A percentile compares a stretch with the other conserved stretches of the same genome.
phyloP scores from a whole-genome alignment of 2,797 vertebrate species.

The Alauda arvensis region DNA sequence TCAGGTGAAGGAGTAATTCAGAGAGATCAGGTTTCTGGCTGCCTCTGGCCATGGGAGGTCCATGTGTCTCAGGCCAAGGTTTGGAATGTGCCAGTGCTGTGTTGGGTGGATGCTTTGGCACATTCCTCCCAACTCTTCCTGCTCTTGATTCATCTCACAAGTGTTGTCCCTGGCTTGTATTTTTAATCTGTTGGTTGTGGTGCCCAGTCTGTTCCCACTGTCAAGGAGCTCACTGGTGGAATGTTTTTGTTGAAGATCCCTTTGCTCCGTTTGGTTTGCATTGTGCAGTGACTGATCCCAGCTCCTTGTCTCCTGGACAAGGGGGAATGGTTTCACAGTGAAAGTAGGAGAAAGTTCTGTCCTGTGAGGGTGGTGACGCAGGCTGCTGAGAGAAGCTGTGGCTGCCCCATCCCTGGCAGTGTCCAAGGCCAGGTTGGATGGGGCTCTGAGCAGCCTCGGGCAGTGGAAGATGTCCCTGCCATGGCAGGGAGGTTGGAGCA shows the following conservation, averaged over 20 bases:
- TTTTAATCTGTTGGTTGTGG: background rate
- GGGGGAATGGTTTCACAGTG: background rate
- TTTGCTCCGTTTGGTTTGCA: background rate
- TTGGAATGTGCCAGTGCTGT: background rate
- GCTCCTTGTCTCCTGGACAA: background rate
- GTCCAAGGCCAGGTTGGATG: background rate
- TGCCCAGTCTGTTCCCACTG: background rate
- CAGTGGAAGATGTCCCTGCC: background rate
- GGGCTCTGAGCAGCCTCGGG: background rate
- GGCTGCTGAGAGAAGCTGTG: background rate
- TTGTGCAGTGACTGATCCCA: background rate
- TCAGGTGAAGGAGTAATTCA: background rate
- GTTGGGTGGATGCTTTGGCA: background rate
- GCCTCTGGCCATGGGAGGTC: background rate
- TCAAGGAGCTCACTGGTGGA: background rate
- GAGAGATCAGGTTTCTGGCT: background rate
- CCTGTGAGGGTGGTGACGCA: background rate
- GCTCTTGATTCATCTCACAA: background rate
- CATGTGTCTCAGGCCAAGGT: background rate
- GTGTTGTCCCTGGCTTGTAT: background rate
- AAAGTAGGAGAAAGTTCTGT: background rate
- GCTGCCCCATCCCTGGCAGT: background rate
- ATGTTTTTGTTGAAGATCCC: background rate
- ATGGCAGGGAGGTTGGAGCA: fast-evolving
- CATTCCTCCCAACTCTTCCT: background rate